A percentile compares a stretch with the other conserved stretches of the same genome.
Conservation (phyloP, 2,888 invertebrate species). For the Rhodophaea formosa region DNA sequence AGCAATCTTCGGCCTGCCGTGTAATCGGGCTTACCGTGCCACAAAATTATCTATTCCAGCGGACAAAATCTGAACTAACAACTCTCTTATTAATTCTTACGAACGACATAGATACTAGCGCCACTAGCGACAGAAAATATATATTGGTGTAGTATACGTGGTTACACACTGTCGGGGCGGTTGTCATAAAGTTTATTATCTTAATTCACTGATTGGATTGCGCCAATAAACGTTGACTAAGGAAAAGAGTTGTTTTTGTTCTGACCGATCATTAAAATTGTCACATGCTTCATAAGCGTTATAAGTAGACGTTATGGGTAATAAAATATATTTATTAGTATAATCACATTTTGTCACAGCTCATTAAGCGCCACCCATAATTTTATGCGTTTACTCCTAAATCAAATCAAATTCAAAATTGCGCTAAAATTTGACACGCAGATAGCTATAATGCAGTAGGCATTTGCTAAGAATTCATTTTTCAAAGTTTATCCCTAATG, state of each 20-base stretch:
- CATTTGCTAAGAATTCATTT: too few species aligned
- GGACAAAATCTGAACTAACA: constrained; percentile 1
- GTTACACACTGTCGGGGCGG: background rate
- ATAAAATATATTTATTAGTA: background rate
- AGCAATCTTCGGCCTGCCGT: constrained; percentile 48
- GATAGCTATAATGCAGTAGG: too few species aligned
- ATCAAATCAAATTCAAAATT: too few species aligned
- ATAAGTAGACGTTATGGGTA: background rate
- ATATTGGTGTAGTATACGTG: background rate
- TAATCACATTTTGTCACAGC: too few species aligned
- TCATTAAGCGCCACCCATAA: too few species aligned
- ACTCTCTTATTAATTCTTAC: background rate
- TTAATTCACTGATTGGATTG: constrained; percentile 3
- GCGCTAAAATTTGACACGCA: too few species aligned
- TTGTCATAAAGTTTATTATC: constrained; percentile 4
- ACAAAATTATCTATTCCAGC: background rate
- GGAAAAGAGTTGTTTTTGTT: background rate
- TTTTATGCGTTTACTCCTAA: too few species aligned
- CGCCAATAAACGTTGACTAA: background rate
- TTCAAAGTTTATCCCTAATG: too few species aligned
- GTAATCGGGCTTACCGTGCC: constrained; percentile 45
- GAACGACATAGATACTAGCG: background rate
- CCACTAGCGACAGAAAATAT: background rate
- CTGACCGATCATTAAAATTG: background rate
- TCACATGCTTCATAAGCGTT: background rate